These are phyloP conservation scores for Didymodactylos carnosus DNA, from an alignment of 2,888 invertebrate species.

Conservation along the genomic window DNA sequence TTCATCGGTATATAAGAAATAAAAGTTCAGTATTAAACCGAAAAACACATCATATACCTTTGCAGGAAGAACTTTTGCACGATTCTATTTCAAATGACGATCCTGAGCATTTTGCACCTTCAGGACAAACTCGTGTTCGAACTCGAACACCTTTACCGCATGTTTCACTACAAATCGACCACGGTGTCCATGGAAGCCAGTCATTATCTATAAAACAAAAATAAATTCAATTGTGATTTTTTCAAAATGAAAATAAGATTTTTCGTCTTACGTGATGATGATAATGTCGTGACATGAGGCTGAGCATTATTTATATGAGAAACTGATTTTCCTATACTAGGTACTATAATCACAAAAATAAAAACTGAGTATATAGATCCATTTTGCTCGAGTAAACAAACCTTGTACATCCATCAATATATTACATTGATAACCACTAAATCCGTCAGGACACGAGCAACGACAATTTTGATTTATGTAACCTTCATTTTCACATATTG, in stretches of 20 bases:
- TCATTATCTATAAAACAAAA: no score
- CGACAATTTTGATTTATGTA: conserved; percentile 4
- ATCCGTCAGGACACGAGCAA: conserved; percentile 9
- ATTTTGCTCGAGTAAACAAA: neutral
- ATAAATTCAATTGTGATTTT: no score
- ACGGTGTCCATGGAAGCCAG: neutral
- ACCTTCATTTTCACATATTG: conserved; percentile 4
- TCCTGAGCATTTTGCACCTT: neutral
- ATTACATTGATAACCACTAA: conserved; percentile 5
- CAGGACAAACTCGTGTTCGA: neutral
- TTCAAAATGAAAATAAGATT: no score
- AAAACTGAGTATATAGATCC: neutral
- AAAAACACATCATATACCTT: no score
- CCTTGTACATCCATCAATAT: neutral
- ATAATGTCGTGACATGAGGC: no score
- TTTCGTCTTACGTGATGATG: no score
- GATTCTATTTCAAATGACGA: neutral
- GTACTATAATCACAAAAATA: neutral
- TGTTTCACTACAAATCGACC: neutral
- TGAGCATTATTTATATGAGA: no score
- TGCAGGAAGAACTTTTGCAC: neutral
- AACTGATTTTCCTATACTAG: no score
- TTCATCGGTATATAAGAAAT: no score
- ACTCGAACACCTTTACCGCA: neutral
- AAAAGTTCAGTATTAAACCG: no score